Base-by-base conservation (phyloP, 2,113 vertebrate genomes). In the Microcebus lehilahytsara region DNA sequence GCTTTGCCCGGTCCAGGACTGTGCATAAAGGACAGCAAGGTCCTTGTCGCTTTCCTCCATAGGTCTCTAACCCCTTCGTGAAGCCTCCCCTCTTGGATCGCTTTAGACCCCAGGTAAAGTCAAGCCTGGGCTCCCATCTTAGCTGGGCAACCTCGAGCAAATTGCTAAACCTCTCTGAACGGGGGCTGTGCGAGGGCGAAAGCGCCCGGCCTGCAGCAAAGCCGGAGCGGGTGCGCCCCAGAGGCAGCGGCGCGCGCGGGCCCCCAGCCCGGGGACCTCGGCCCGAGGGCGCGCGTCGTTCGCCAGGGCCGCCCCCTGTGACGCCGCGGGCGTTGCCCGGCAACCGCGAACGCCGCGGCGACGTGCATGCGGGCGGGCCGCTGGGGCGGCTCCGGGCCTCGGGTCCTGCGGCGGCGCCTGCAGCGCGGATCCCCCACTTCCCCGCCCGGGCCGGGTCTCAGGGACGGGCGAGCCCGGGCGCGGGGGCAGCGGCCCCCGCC, bases 301-400 rank as follows among this genome's bases (percentile, higher is more conserved):
- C 56, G 0, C 78, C 0, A 9, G 53, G 9, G 25, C 64, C n/a
- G 25, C 66, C 60, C 6, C 66, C 80, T 95, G 94, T 97, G 98
- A 97, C 93, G 97, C 51, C 96, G 71, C 71, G 37, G 78, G 66
- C 16, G 80, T 99, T 98, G 97, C 99, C 95, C 74, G 42, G 99
- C 98, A 98, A 99, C 99, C 2, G n/a, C 30, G 91, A 98, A 98
- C 97, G 98, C 98, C 53, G 66, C 67, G 37, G 87, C 30, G 12
- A 62, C 77, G 40, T 17, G 80, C 95, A 86, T 67, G 85, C 5
- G 6, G 56, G 79, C 79, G 10, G 72, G 71, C 75, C 9, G 80
- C 87, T 58, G 86, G 93, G 81, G 88, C 9, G 64, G 94, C 84
- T 94, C 80, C 49, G 23, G 80, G 86, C 56, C 86, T 91, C 53